These are phyloP conservation scores for Sphaeramia orbicularis DNA, from an alignment of 2,797 vertebrate species.

Conservation along the genomic window DNA sequence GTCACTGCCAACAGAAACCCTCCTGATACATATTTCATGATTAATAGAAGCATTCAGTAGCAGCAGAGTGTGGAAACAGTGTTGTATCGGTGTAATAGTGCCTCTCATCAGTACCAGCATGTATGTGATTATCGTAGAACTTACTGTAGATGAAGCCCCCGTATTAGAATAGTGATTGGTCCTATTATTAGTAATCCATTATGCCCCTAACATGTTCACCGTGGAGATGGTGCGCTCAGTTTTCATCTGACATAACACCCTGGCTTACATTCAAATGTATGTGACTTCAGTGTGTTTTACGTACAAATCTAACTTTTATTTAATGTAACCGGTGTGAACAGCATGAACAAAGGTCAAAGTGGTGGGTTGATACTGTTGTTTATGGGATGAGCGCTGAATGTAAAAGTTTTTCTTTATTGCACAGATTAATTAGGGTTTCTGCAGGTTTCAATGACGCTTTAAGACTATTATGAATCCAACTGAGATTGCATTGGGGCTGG, in stretches of 20 bases:
- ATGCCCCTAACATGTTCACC: slow-evolving; percentile 8
- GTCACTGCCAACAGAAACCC: slow-evolving; percentile 40
- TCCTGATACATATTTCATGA: slow-evolving; percentile 25
- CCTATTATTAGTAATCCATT: slow-evolving; percentile 16
- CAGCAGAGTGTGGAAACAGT: slow-evolving; percentile 42
- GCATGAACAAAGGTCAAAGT: background rate
- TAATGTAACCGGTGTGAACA: slow-evolving; percentile 16
- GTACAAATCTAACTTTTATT: slow-evolving; percentile 12
- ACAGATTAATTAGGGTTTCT: slow-evolving; percentile 16
- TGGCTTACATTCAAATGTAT: slow-evolving; percentile 9
- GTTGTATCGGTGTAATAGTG: slow-evolving; percentile 63
- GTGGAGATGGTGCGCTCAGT: slow-evolving; percentile 17
- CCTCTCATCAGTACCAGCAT: slow-evolving; percentile 65
- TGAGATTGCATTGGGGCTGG: too few species aligned
- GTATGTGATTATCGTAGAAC: slow-evolving; percentile 46
- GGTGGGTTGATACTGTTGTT: background rate
- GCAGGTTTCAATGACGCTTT: too few species aligned
- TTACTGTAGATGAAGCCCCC: slow-evolving; percentile 26
- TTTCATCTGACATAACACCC: slow-evolving; percentile 17
- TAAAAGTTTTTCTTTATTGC: background rate
- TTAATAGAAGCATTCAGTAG: slow-evolving; percentile 35
- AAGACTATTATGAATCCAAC: too few species aligned
- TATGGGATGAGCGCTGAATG: slow-evolving; percentile 15
- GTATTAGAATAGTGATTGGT: slow-evolving; percentile 12
- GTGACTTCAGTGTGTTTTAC: slow-evolving; percentile 4